Base-by-base conservation (phyloP, 1,140 invertebrate genomes). In the Venustaconcha ellipsiformis region DNA sequence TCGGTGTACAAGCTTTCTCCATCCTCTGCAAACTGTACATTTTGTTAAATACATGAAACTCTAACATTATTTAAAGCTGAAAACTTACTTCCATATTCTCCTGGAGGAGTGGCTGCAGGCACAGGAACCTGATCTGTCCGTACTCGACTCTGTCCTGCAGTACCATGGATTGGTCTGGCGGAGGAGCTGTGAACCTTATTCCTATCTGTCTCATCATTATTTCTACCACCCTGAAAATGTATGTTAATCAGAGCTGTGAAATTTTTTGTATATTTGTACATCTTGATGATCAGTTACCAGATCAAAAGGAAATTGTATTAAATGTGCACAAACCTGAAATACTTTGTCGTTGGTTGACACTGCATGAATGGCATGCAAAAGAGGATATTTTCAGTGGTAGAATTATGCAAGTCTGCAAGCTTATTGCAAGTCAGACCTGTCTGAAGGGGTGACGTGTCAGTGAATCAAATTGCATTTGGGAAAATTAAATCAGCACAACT, bases 21-120 rank as follows among this genome's bases (percentile, higher is more conserved):
- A n/a, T 67, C n/a, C 2, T 37, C n/a, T 67, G 2, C 1, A 15
- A 37, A 67, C 30, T 18, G 14, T 23, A 26, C 57, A n/a, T 48
- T 48, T 48, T 48, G 37, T 48, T 0, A 48, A 48, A 0, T 48
- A 48, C 4, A 48, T 48, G 48, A 60, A 26, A 57, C 14, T 18
- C 48, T 2, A 4, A 23, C 37, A 48, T 8, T 11, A 48, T 48
- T 48, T 48, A 48, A 48, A 48, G 30, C 65, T 68, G 4, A 57
- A 13, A 70, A 88, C 87, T 84, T 82, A 88, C 87, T 87, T 74
- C 83, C 83, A 78, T 84, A 88, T 63, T 88, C 87, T 15, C 84
- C 85, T 23, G 83, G 76, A 26, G 84, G 83, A 15, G 84, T 82
- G 4, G 85, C 81, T 62, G 82, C 80, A 66, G 82, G 81, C 30